Evolutionary conservation across 2,113 vertebrate genomes (phyloP), one percentile per base, ranked within the genome.

Genomic region (Nansenia antarctica): DNA sequence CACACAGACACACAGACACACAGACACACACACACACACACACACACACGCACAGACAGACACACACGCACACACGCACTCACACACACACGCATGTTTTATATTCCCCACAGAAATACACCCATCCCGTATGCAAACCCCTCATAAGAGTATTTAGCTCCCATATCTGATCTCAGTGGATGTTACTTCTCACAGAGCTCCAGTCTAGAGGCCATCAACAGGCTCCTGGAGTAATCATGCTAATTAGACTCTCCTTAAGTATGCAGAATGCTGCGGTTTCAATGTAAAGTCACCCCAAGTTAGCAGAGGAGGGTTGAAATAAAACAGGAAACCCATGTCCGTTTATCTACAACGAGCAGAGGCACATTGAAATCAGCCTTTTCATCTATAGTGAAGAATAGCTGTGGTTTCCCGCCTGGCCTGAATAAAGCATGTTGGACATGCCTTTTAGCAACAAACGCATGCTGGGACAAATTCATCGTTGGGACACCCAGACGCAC

Each of bases 341-440:
- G 55, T 15, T 58, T 58, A 31, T 58, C 55, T 31, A 57, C 12
- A 57, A 14, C 26, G 26, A 31, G 55, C 42, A 8, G 54, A 58
- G 55, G 29, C 55, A 58, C 55, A 58, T 58, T 27, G n/a, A 58
- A 58, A 27, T 24, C 53, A 24, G 24, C 55, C 15, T 31, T 58
- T 58, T 58, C 29, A 31, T 58, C 15, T 58, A 18, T 2, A 27
- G 9, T 15, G 27, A 30, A 58, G 55, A 18, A 27, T 15, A 5
- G 18, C 15, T 9, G 26, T 7, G 26, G 11, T n/a, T 27, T 26
- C 52, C 12, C 54, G 12, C 54, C 55, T 18, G 18, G 15, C 18
- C 55, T 58, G 55, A 58, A 64, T 64, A 64, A 64, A 64, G 37
- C 39, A 64, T n/a, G 22, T 14, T 45, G 35, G 2, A n/a, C n/a